These are phyloP conservation scores for Anthoscopus minutus DNA, from an alignment of 2,113 vertebrate species.

Conservation along the genomic window DNA sequence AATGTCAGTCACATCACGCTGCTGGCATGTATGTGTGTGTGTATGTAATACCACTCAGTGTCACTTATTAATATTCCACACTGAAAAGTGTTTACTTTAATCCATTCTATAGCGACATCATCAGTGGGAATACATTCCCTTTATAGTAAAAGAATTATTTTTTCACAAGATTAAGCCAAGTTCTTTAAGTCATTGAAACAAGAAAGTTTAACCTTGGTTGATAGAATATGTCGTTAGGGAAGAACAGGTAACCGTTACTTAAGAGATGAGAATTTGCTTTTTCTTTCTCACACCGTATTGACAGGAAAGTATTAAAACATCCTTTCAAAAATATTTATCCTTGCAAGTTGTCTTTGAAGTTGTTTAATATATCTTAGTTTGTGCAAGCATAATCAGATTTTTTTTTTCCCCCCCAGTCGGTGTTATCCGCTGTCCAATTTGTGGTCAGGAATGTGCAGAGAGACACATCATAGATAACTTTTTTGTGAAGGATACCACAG, in stretches of 20 bases:
- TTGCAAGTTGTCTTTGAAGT: constrained; percentile 3
- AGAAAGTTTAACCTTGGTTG: neutral
- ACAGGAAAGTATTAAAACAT: neutral
- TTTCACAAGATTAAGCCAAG: neutral
- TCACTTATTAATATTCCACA: neutral
- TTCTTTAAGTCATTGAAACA: neutral
- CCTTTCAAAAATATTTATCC: neutral
- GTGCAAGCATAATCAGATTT: neutral
- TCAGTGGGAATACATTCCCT: neutral
- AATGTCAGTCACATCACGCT: neutral
- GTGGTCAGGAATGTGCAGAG: constrained; percentile 94
- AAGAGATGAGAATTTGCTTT: neutral
- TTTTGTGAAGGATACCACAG: constrained; percentile 96
- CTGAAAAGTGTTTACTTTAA: neutral
- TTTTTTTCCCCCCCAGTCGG: constrained; percentile 71
- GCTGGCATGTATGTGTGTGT: rapidly evolving
- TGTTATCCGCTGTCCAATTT: constrained; percentile 92
- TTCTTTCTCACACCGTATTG: neutral
- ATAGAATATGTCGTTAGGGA: neutral
- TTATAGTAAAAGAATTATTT: neutral
- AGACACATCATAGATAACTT: constrained; percentile 96
- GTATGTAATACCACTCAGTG: neutral
- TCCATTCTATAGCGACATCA: neutral
- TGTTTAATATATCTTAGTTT: neutral
- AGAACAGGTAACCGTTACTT: neutral